These are phyloP conservation scores for Allacma fusca DNA, from an alignment of 2,888 invertebrate genomes.

Conservation along the genomic window DNA sequence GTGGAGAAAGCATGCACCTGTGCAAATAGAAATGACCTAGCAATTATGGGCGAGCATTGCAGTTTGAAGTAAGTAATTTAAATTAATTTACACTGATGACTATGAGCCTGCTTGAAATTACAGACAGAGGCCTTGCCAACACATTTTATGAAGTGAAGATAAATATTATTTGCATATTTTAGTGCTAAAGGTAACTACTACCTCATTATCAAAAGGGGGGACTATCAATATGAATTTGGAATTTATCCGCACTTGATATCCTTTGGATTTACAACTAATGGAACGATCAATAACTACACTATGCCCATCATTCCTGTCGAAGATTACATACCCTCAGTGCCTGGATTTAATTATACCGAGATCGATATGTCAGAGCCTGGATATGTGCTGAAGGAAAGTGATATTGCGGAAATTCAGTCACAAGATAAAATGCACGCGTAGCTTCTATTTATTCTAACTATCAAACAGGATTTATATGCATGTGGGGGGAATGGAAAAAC, in stretches of 20 bases:
- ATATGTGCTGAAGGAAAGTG: too few species aligned
- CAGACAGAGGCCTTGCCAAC: too few species aligned
- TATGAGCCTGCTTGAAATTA: too few species aligned
- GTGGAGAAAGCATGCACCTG: slow-evolving; percentile 42
- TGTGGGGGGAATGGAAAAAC: too few species aligned
- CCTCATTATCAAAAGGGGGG: background rate
- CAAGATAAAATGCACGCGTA: too few species aligned
- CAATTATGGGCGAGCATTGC: slow-evolving; percentile 52
- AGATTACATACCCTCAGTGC: background rate
- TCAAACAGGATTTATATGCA: too few species aligned
- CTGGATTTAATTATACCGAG: too few species aligned
- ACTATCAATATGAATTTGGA: slow-evolving; percentile 14
- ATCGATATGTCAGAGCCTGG: too few species aligned
- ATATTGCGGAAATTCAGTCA: too few species aligned
- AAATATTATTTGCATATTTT: too few species aligned
- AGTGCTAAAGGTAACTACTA: slow-evolving; percentile 48
- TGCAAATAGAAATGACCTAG: slow-evolving; percentile 44
- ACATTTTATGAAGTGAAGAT: too few species aligned
- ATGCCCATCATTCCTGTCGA: background rate
- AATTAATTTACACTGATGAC: background rate
- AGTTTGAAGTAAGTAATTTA: slow-evolving; percentile 42
- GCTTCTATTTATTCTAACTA: too few species aligned
- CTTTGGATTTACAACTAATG: background rate
- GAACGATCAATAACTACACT: slow-evolving; percentile 1
- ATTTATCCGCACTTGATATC: slow-evolving; percentile 30